phyloP scores from a whole-genome alignment of 2,888 invertebrate genomes.

The Drosophila borealis region DNA sequence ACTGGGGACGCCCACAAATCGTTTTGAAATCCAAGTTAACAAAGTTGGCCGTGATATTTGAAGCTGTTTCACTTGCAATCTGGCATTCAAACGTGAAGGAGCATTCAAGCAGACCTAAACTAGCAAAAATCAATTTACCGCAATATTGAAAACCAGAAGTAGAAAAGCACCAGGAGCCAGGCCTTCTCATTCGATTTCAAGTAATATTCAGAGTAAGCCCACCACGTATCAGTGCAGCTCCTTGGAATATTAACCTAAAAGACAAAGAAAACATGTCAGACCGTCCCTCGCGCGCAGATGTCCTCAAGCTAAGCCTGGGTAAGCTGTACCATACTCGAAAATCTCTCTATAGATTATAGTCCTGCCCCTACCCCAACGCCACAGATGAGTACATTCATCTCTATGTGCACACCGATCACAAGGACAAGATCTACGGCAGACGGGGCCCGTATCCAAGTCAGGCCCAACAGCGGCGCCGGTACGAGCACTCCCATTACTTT shows the following conservation, averaged over 20 bases:
- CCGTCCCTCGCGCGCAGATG: neutral
- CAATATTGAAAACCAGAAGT: too few relatives aligned
- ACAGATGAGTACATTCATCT: conserved; percentile 5
- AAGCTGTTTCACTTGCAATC: neutral
- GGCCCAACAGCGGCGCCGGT: neutral
- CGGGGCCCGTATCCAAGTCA: neutral
- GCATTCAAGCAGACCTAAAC: neutral
- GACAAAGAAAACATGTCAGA: conserved; percentile 8
- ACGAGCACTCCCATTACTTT: conserved; percentile 12
- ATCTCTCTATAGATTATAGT: neutral
- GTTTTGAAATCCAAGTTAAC: neutral
- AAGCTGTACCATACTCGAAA: neutral
- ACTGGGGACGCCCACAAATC: neutral
- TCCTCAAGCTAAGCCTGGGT: conserved; percentile 13
- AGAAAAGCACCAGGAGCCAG: too few relatives aligned
- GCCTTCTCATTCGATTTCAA: too few relatives aligned
- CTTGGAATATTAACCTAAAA: neutral
- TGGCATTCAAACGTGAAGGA: neutral
- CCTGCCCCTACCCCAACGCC: neutral
- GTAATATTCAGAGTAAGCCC: too few relatives aligned
- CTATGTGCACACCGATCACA: neutral
- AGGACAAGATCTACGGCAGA: neutral
- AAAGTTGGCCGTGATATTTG: neutral
- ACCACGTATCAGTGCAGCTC: neutral
- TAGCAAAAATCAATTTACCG: too few relatives aligned